Conservation (phyloP, 2,113 vertebrate species). For the Cynopterus brachyotis region DNA sequence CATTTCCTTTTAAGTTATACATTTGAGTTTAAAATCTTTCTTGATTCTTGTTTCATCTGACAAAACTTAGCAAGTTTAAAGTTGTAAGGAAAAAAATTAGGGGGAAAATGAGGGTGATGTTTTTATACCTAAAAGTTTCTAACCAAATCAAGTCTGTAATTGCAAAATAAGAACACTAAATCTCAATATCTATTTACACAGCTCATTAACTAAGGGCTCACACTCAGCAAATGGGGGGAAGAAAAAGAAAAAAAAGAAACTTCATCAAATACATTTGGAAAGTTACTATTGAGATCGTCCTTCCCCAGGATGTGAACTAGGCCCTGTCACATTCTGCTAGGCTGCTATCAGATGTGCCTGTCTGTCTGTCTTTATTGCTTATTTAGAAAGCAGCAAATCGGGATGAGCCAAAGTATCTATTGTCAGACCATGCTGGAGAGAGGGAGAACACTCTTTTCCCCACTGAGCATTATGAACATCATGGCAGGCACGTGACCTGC, state of each 20-base stretch:
- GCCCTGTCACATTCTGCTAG: neutral
- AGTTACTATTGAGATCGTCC: constrained; percentile 74
- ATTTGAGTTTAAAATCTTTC: neutral
- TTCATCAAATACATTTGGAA: constrained; percentile 71
- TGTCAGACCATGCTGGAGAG: neutral
- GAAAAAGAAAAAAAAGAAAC: neutral
- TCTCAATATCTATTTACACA: constrained; percentile 83
- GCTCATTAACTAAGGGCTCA: constrained; percentile 82
- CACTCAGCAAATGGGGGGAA: constrained; percentile 75
- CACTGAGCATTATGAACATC: constrained; percentile 69
- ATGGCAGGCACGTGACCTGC: constrained; percentile 76
- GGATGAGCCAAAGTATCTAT: constrained; percentile 27
- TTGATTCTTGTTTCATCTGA: constrained; percentile 36
- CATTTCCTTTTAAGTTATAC: neutral
- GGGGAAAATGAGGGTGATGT: constrained; percentile 60
- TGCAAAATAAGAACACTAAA: constrained; percentile 80
- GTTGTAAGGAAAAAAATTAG: constrained; percentile 19
- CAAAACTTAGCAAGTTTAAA: constrained; percentile 57
- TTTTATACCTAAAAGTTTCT: constrained; percentile 78
- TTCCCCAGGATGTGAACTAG: neutral
- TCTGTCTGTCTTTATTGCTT: constrained; percentile 28
- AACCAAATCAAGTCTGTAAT: constrained; percentile 78
- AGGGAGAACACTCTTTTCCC: constrained; percentile 60
- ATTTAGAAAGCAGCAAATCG: neutral
- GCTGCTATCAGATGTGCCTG: neutral